phyloP scores from a whole-genome alignment of 2,113 vertebrate species.

The Zosterops lateralis region DNA sequence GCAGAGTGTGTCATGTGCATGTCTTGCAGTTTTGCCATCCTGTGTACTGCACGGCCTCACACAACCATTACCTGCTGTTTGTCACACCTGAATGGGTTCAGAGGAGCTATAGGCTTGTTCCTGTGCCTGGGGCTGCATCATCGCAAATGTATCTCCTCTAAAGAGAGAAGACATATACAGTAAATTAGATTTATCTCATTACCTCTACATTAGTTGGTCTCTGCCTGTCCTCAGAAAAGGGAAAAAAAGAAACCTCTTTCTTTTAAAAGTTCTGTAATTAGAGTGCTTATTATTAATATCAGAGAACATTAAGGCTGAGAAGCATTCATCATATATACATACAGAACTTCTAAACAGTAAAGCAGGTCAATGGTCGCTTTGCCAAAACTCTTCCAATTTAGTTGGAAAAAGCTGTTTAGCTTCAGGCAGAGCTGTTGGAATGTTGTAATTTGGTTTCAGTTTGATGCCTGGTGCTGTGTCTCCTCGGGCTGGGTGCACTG shows the following conservation, averaged over 20 bases:
- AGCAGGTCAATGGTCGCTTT: background rate
- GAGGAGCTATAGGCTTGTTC: background rate
- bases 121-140: background rate
- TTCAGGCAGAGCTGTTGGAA: background rate
- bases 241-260: background rate
- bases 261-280: background rate
- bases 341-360: background rate
- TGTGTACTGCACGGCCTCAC: accelerated
- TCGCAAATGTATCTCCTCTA: background rate
- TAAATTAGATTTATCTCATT: background rate
- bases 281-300: background rate
- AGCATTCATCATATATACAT: background rate
- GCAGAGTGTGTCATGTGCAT: background rate
- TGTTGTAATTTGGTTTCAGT: background rate
- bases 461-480: background rate
- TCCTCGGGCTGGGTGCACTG: background rate
- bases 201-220: background rate
- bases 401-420: background rate
- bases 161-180: background rate
- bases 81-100: background rate
- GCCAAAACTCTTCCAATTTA: background rate
- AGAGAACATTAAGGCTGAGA: background rate
- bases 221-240: background rate
- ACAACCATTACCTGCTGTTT: background rate
- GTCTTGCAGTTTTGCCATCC: background rate